A percentile compares a stretch with the other conserved stretches of the same genome.
These are phyloP conservation scores for Entomobrya multifasciata DNA, from an alignment of 2,888 invertebrate genomes.

Conservation along the genomic window DNA sequence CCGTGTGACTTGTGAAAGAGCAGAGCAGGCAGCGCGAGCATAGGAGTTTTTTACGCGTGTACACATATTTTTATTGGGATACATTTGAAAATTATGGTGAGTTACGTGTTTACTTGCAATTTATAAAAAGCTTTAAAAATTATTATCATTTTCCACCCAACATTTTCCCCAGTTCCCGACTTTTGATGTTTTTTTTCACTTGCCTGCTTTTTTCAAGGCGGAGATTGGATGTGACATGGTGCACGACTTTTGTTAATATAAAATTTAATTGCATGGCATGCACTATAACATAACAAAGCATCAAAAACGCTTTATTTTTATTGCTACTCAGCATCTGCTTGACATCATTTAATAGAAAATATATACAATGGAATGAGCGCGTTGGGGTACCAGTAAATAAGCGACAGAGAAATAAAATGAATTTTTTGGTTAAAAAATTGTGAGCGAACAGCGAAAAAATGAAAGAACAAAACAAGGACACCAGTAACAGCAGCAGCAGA, in stretches of 20 bases:
- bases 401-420: conserved; percentile 24
- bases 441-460: background rate
- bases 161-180: background rate
- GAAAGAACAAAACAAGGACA: background rate
- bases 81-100: conserved; percentile 42
- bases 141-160: background rate
- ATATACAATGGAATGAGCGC: background rate
- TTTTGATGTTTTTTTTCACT: background rate
- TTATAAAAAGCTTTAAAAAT: too few species aligned
- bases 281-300: background rate
- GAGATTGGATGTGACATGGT: conserved; percentile 9
- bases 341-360: background rate
- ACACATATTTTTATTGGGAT: conserved; percentile 24
- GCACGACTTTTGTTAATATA: background rate
- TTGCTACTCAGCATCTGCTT: background rate
- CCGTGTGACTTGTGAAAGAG: background rate
- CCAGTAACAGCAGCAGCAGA: too few species aligned
- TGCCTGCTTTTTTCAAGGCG: background rate
- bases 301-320: background rate
- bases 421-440: too few species aligned
- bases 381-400: background rate
- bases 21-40: too few species aligned
- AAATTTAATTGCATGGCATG: conserved; percentile 47
- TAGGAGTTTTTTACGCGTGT: too few species aligned
- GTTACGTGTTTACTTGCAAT: background rate